Evolutionary conservation across 2,797 vertebrate species (phyloP), one percentile per base, ranked within the genome.

Genomic region (Cynopterus sphinx): DNA sequence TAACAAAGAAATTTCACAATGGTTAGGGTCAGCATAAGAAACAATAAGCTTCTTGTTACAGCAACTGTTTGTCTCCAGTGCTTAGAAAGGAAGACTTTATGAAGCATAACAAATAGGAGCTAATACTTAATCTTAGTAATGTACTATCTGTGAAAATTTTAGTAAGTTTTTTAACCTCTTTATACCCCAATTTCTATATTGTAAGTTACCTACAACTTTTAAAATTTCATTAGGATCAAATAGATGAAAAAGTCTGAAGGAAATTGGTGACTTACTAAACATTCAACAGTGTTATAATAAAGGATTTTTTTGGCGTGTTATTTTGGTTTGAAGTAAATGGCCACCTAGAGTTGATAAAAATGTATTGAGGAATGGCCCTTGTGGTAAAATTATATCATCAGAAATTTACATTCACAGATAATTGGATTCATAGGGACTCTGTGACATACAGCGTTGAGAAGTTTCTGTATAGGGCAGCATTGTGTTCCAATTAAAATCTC

Each of bases 251-350:
- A 21, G 19, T 33, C 13, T 26, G 26, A 84, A 65, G 26, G 24
- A 91, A 89, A 84, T 84, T 41, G 41, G 1, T 71, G 59, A 79
- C 22, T 88, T 85, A 87, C 28, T 75, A 67, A 68, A 73, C 12
- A 68, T 57, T 70, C 10, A 78, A 24, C 8, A 49, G 10, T 87
- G 15, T 83, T 57, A 81, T 53, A 87, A 24, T 65, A 83, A 55
- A 94, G 22, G 5, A 24, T 51, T n/a, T 63, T 65, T 75, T 49
- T 55, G 17, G 68, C 39, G 12, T 79, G 3, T 33, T 46, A 15
- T 73, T 65, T 26, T 92, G 39, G 33, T 73, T 91, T 94, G 63
- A 88, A 71, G 22, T 57, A 71, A 96, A 90, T 67, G 21, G 81
- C 31, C 9, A 67, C 1, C 31, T 43, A 31, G 19, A 87, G 2